Evolutionary conservation across 2,888 invertebrate species (phyloP), one percentile per base, ranked within the genome.

Genomic region (Chaetoderma sp.): DNA sequence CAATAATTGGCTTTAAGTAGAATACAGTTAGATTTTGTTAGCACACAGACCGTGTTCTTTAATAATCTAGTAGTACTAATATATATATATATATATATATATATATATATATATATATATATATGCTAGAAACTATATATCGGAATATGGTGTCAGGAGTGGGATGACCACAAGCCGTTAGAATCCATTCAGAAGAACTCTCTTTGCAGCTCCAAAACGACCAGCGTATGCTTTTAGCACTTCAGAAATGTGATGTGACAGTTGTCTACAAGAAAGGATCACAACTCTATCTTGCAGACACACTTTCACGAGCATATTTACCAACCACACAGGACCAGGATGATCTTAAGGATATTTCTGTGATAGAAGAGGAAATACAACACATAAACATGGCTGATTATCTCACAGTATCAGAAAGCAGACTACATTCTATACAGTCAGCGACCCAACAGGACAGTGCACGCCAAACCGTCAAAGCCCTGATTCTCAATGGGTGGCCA

Each of bases 131-230:
- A n/a, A n/a, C n/a, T n/a, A n/a, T n/a, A n/a, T n/a, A n/a, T n/a
- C n/a, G n/a, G n/a, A n/a, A n/a, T n/a, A n/a, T n/a, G n/a, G n/a
- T n/a, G n/a, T n/a, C n/a, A n/a, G n/a, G n/a, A n/a, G n/a, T n/a
- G n/a, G n/a, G n/a, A n/a, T n/a, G 70, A 70, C 28, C 70, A 70
- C 25, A 67, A 70, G 50, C 67, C 70, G 5, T 32, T 64, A 8
- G 61, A 67, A n/a, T 44, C 58, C 4, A 67, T 67, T 13, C 23
- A 49, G 18, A 23, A 27, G 8, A 67, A 67, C 27, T 45, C 42
- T 59, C 59, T 64, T 4, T 32, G 39, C 23, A 56, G 45, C 18
- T 33, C 61, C 10, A 55, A 50, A 5, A 65, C 56, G 52, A 28
- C 39, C 56, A 65, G 39, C 21, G 61, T 5, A 62, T 65, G 61